Evolutionary conservation across 2,113 vertebrate species (phyloP), one percentile per base, ranked within the genome.

Genomic region (Dipodomys merriami): DNA sequence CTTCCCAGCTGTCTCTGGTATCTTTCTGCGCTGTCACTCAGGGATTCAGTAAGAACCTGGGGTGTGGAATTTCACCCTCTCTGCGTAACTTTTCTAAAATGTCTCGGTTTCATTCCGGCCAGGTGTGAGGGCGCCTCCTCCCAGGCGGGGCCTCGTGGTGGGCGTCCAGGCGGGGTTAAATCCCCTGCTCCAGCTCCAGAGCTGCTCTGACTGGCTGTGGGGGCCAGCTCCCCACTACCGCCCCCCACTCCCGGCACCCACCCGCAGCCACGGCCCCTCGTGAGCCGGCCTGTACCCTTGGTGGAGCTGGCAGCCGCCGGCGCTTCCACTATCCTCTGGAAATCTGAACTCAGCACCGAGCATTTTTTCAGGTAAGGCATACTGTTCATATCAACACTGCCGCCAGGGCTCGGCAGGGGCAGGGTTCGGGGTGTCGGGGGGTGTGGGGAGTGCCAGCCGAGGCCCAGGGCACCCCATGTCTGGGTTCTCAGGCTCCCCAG

Each of bases 361-460:
- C 74, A 30, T 93, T 83, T 91, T 96, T 98, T 90, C 69, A 90
- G 95, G 96, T 88, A 88, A 95, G 35, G n/a, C 90, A 95, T 29
- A 53, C 83, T 39, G 86, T 88, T 96, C 85, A 85, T 90, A 86
- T 73, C 89, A 49, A 72, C 6, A 27, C 13, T 29, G 65, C 49
- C 4, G 35, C 20, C 44, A 73, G 83, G 67, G 53, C 23, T 74
- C 30, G 12, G 39, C 73, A 44, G 49, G 30, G n/a, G 27, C 44
- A 5, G 33, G 49, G 8, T 25, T 23, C 49, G n/a, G 86, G 81
- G 30, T 1, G 11, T 39, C 49, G 49, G 8, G 49, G 49, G 88
- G 18, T 44, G 7, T 8, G 57, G 49, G 12, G 8, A 11, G 49
- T 12, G 49, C 49, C 53, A 18, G 49, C 53, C 4, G 53, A 53